These are phyloP conservation scores for Protula sp. DNA, from an alignment of 2,888 invertebrate genomes.

Conservation along the genomic window DNA sequence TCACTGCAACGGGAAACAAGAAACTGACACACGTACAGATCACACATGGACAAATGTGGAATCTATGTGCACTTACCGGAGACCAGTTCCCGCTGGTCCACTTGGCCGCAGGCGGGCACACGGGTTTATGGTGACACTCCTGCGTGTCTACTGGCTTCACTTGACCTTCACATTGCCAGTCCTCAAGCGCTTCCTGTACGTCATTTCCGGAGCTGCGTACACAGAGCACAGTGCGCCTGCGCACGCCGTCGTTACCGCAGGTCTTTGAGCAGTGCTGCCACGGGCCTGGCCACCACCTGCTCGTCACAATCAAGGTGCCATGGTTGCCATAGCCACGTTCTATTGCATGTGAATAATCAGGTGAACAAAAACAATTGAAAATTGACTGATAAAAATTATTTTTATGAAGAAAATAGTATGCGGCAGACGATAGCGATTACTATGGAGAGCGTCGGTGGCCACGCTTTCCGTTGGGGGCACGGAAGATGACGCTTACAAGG, in stretches of 20 bases:
- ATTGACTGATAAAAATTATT: too few relatives aligned
- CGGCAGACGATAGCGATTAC: too few relatives aligned
- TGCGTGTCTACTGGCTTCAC: conserved; percentile 65
- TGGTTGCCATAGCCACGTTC: neutral
- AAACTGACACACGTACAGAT: too few relatives aligned
- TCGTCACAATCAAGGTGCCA: neutral
- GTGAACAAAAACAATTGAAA: too few relatives aligned
- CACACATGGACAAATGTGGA: too few relatives aligned
- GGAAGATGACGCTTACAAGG: too few relatives aligned
- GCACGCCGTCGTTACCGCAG: conserved; percentile 57
- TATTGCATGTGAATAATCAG: neutral
- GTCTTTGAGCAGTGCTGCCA: conserved; percentile 79
- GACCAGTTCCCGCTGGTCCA: conserved; percentile 45
- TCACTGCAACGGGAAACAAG: too few relatives aligned
- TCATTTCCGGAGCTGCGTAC: conserved; percentile 54
- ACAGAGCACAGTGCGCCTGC: conserved; percentile 54
- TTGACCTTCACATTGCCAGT: conserved; percentile 65
- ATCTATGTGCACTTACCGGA: too few relatives aligned
- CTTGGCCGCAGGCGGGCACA: conserved; percentile 34
- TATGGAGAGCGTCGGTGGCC: too few relatives aligned
- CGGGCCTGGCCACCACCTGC: conserved; percentile 81
- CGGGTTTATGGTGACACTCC: conserved; percentile 38
- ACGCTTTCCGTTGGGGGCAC: too few relatives aligned
- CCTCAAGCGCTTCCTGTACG: conserved; percentile 69
- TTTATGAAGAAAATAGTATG: too few relatives aligned